Evolutionary conservation across 1,140 invertebrate genomes (phyloP).

Genomic region (Tetragnatha versicolor): DNA sequence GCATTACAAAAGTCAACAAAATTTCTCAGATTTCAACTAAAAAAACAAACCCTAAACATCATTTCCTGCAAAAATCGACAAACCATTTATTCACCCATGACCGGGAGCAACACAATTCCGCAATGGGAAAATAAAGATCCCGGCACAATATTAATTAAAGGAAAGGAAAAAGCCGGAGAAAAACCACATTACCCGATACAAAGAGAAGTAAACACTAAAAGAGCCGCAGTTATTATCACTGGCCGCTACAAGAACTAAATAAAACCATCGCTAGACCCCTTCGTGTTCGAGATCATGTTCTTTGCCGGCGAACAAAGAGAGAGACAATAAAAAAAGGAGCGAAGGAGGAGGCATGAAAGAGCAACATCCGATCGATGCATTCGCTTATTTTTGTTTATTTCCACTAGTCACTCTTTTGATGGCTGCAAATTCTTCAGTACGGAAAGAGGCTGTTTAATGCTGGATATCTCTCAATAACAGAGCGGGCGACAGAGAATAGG

Average conservation of each 20-base stretch:
- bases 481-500: too few relatives aligned
- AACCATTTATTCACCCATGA: too few relatives aligned
- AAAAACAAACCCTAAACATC: too few relatives aligned
- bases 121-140: too few relatives aligned
- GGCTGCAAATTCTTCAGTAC: conserved; percentile 28
- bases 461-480: conserved; percentile 41
- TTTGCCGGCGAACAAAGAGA: conserved; percentile 39
- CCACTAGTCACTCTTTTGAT: conserved; percentile 22
- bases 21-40: too few relatives aligned
- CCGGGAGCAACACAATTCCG: too few relatives aligned
- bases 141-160: conserved; percentile 32
- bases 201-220: background rate
- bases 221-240: conserved; percentile 37
- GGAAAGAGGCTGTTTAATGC: conserved; percentile 32
- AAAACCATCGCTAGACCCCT: conserved; percentile 41
- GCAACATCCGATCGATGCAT: conserved; percentile 8
- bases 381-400: conserved; percentile 46
- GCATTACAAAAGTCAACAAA: too few relatives aligned
- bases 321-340: background rate
- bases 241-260: conserved; percentile 44
- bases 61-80: too few relatives aligned
- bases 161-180: background rate
- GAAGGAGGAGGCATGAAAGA: background rate
- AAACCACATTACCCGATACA: background rate
- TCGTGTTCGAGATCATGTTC: conserved; percentile 49